phyloP scores from a whole-genome alignment of 2,797 vertebrate species.

The Agapornis canus region DNA sequence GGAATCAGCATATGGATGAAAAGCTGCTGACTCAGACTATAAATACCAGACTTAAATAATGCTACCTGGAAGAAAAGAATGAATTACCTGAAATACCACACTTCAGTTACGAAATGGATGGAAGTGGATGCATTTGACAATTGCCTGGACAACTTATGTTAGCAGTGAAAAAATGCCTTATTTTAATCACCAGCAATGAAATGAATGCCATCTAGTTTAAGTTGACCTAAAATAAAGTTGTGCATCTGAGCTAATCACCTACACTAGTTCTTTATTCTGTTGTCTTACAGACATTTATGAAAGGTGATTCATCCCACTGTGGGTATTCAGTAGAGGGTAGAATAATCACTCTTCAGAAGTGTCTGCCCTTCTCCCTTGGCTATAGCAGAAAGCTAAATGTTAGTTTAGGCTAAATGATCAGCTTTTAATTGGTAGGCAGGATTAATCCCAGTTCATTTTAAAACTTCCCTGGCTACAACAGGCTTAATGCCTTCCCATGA shows the following conservation, averaged over 20 bases:
- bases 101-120: background rate
- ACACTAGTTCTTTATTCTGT: background rate
- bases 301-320: background rate
- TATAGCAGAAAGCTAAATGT: background rate
- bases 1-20: background rate
- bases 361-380: background rate
- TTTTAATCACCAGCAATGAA: background rate
- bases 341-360: constrained; percentile 14
- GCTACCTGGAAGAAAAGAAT: background rate
- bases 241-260: background rate
- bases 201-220: background rate
- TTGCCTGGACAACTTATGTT: background rate
- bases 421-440: constrained; percentile 19
- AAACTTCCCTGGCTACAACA: background rate
- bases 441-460: constrained; percentile 19
- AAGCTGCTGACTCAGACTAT: background rate
- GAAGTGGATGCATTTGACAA: background rate
- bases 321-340: background rate
- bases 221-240: background rate
- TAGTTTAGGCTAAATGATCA: constrained; percentile 18
- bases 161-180: background rate
- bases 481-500: background rate
- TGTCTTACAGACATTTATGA: background rate
- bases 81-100: background rate
- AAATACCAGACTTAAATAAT: background rate